Evolutionary conservation across 2,888 invertebrate genomes (phyloP), one percentile per base, ranked within the genome.

Genomic region (Eupithecia dodoneata): DNA sequence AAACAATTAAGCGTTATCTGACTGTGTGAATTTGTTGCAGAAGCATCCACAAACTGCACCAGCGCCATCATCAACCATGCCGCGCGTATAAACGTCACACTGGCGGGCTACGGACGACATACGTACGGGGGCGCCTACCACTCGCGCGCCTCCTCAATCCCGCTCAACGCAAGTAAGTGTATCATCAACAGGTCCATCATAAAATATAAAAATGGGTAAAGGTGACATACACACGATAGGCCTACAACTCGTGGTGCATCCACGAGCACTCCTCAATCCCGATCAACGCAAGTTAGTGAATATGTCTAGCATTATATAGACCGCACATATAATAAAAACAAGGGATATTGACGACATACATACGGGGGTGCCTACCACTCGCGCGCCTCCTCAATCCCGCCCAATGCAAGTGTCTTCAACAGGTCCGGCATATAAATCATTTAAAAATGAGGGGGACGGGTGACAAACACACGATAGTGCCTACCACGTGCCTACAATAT

Each of bases 141-240:
- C 93, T 93, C 81, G 89, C 93, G 91, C 94, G 94, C 88, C n/a
- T 86, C 93, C 89, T 88, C 92, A 82, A 89, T 93, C 84, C 94
- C 94, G 79, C 94, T 94, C 86, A 95, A 94, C 85, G 95, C 95
- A 83, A 95, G 95, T 95, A 81, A 94, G 95, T 94, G 30, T 30
- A 30, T 86, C 12, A 4, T 55, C n/a, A n/a, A 55, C 55, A n/a
- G n/a, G 55, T 55, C 49, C 73, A 71, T 72, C 52, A 71, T 66
- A 52, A n/a, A n/a, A 75, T 66, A 77, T 52, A 15, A 52, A 52
- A n/a, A 18, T 59, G 93, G 91, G 79, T 94, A 94, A 94, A 92
- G 91, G 84, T 91, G 94, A 82, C 92, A 93, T 87, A 30, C 93
- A 93, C 81, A 89, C 93, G 91, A 30, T 30, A 30, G 30, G 30